Evolutionary conservation across 2,888 invertebrate genomes (phyloP), one percentile per base, ranked within the genome.

Genomic region (Drosophila colorata): DNA sequence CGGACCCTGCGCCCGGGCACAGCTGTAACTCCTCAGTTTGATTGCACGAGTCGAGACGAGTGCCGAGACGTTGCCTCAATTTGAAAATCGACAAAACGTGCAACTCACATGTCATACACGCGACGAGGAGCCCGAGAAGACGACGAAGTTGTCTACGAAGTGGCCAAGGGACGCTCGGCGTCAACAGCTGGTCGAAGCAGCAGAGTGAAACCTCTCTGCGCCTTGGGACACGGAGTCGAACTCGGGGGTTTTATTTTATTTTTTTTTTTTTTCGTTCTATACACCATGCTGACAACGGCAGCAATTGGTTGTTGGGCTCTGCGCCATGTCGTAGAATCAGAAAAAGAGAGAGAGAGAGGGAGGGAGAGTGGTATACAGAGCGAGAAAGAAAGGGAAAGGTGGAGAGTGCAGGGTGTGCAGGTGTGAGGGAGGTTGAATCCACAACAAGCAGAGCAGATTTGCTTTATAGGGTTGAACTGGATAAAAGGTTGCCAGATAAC

Each of bases 51-150:
- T 77, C 74, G 0, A 47, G 59, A 44, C 69, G 79, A 85, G 74
- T 80, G 80, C 69, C 74, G 77, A 73, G 74, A 82, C 70, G 69
- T 65, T 81, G 82, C 69, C 88, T 85, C 88, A 88, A 85, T 88
- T 88, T 76, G 78, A 84, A 88, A 86, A 88, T 87, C 87, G 85
- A 84, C 87, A 81, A 89, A 86, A 86, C 86, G 86, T 86, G 89
- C 87, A 88, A 85, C 86, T 87, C 86, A 88, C 86, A 86, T 86
- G 86, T 88, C 86, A 87, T 85, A 82, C 87, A 88, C 86, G 89
- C 76, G 78, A 80, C 87, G 79, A 57, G 64, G 74, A 66, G 63
- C 43, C 38, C 46, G 14, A 58, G 31, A 35, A 37, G 69, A 60
- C 47, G 41, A 67, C 58, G 52, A 68, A 43, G 41, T 56, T 59